A percentile compares a stretch with the other conserved stretches of the same genome.
These are phyloP conservation scores for Tringa solitaria DNA, from an alignment of 2,113 vertebrate genomes.

Conservation along the genomic window DNA sequence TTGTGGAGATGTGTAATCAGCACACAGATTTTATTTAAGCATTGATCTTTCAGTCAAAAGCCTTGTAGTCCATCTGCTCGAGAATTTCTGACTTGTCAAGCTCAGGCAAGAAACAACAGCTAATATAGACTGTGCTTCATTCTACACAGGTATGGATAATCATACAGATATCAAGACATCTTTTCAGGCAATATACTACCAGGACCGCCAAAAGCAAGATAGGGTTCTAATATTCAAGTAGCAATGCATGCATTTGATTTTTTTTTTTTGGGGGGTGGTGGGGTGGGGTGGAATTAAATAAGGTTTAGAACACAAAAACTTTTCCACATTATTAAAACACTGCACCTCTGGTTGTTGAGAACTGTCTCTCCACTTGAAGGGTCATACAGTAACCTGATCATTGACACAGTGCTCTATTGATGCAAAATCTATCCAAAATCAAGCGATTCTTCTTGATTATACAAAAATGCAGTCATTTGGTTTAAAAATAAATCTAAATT, in stretches of 20 bases:
- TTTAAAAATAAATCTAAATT: background rate
- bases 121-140: accelerated
- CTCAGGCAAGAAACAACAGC: background rate
- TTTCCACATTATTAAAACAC: background rate
- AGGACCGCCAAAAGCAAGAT: background rate
- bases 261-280: too few species aligned
- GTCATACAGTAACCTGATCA: background rate
- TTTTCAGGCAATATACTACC: background rate
- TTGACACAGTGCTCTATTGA: background rate
- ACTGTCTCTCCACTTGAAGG: background rate
- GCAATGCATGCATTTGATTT: background rate
- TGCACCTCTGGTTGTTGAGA: background rate
- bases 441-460: background rate
- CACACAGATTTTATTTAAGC: constrained; percentile 36
- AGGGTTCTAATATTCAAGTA: background rate
- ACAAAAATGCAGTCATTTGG: background rate
- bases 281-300: too few species aligned
- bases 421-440: background rate
- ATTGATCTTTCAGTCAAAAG: constrained; percentile 41
- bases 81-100: constrained; percentile 20
- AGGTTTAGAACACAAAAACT: background rate
- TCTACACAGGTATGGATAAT: background rate
- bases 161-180: background rate
- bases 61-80: background rate
- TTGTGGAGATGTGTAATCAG: constrained; percentile 21